A percentile compares a stretch with the other conserved stretches of the same genome.
Evolutionary conservation across 1,140 invertebrate species (phyloP).

Genomic region (Leptinotarsa lineolata): DNA sequence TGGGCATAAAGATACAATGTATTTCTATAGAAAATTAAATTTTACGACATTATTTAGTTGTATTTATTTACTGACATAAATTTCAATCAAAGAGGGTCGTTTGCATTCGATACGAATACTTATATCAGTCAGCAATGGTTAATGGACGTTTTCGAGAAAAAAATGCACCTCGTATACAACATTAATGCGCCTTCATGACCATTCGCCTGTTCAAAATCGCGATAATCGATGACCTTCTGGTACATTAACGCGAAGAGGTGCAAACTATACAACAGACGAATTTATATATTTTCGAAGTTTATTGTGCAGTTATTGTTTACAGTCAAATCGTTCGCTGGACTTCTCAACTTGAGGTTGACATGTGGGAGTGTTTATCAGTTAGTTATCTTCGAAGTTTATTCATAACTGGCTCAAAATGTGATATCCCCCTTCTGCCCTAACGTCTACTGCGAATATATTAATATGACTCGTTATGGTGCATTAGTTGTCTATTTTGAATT

Average conservation of each 20-base stretch:
- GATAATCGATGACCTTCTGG: conserved; percentile 15
- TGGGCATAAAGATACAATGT: conserved; percentile 36
- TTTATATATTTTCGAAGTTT: not conserved
- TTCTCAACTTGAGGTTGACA: no score
- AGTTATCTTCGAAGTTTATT: no score
- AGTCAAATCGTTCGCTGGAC: no score
- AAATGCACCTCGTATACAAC: conserved; percentile 22
- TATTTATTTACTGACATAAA: conserved; percentile 33
- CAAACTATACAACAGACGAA: not conserved
- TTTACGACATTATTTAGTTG: conserved; percentile 39
- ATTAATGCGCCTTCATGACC: conserved; percentile 15
- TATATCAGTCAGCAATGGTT: conserved; percentile 18
- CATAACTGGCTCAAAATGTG: no score
- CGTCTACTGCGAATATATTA: no score
- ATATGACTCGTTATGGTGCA: no score
- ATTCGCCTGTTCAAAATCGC: conserved; percentile 25
- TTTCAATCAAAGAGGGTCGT: conserved; percentile 32
- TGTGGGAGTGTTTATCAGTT: no score
- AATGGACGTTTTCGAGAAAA: conserved; percentile 25
- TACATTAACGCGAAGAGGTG: not conserved
- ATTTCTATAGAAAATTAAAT: conserved; percentile 40
- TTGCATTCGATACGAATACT: conserved; percentile 16
- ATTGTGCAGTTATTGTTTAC: not conserved
- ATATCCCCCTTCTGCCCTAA: no score
- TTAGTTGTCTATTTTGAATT: no score